phyloP scores from a whole-genome alignment of 64 coral and sea anemone species.

The Astreopora myriophthalma region DNA sequence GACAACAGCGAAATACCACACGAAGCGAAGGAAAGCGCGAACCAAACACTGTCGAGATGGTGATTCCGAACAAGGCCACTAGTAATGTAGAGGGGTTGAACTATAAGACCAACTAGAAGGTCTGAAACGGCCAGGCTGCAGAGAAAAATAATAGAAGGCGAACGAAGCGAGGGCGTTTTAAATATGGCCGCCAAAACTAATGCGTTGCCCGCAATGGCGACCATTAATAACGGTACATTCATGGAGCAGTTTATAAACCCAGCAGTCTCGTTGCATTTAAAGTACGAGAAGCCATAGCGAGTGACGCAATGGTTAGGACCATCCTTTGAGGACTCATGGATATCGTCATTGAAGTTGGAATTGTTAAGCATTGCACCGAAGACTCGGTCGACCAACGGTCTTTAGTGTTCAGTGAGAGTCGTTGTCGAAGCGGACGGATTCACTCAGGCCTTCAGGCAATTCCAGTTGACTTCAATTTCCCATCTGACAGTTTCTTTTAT shows the following conservation, averaged over 20 bases:
- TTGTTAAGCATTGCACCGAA: neutral
- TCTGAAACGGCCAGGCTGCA: conserved; percentile 1
- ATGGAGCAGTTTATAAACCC: neutral
- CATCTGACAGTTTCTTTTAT: neutral
- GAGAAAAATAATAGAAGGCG: neutral
- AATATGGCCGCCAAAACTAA: neutral
- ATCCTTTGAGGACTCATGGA: neutral
- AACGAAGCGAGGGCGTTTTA: neutral
- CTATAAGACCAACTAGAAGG: neutral
- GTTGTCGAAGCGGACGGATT: too few relatives aligned
- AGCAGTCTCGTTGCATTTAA: neutral
- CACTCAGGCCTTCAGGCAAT: neutral
- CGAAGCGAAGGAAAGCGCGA: neutral
- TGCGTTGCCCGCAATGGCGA: neutral
- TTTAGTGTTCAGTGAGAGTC: too few relatives aligned
- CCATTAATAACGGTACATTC: neutral
- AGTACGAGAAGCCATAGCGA: neutral
- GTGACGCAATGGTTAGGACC: neutral
- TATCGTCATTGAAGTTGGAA: neutral
- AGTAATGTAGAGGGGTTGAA: conserved; percentile 17
- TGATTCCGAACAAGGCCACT: neutral
- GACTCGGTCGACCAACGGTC: too few relatives aligned
- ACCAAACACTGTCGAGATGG: neutral
- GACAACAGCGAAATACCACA: neutral
- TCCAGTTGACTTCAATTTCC: neutral